Evolutionary conservation across 2,797 vertebrate species (phyloP).

Genomic region (Ctenopoma multispine): DNA sequence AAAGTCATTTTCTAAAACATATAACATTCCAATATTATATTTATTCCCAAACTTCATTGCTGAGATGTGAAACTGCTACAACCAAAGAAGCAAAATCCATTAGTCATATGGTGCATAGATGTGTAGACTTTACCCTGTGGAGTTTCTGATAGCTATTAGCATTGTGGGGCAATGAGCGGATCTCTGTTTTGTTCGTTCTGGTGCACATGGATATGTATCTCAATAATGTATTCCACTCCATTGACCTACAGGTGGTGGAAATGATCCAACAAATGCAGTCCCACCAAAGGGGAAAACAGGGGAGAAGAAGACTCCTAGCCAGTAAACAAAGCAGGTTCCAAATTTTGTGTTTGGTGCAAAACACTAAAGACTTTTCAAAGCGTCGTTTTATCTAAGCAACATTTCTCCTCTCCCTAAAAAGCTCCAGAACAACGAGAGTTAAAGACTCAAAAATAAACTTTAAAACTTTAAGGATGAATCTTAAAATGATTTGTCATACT

Average conservation of each 20-base stretch:
- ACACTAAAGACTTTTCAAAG: too few relatives aligned
- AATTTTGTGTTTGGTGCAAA: too few relatives aligned
- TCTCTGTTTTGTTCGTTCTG: neutral
- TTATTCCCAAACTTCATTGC: constrained; percentile 5
- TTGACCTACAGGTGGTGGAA: neutral
- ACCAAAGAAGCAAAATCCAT: neutral
- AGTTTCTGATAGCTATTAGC: neutral
- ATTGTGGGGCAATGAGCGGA: neutral
- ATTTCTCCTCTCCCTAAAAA: neutral
- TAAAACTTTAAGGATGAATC: constrained; percentile 3
- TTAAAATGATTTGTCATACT: neutral
- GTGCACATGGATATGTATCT: neutral
- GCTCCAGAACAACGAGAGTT: neutral
- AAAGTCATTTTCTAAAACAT: constrained; percentile 47
- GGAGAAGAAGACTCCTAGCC: neutral
- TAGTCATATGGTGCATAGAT: neutral
- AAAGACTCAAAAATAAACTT: constrained; percentile 6
- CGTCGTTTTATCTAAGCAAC: neutral
- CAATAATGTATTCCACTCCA: neutral
- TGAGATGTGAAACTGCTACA: neutral
- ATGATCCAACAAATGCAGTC: too few relatives aligned
- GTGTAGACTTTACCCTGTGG: neutral
- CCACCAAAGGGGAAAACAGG: neutral
- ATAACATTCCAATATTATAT: constrained; percentile 9
- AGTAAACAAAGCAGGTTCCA: too few relatives aligned